phyloP scores from a whole-genome alignment of 2,113 vertebrate genomes.

The Gopherus flavomarginatus region DNA sequence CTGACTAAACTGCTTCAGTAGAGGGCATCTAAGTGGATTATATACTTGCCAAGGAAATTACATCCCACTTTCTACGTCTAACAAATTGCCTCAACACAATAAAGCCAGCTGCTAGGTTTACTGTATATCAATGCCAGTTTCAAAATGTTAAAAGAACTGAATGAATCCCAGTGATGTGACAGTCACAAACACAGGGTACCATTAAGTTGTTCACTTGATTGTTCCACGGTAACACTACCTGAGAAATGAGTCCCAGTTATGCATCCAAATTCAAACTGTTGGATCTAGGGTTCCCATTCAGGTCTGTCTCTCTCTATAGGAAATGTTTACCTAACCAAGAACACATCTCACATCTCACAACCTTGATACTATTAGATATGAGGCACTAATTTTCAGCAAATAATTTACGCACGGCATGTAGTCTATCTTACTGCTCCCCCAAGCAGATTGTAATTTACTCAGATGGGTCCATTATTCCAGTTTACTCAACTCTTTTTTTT shows the following conservation, averaged over 20 bases:
- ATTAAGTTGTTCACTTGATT: accelerated
- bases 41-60: not conserved
- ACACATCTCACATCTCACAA: not conserved
- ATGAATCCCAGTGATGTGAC: not conserved
- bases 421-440: not conserved
- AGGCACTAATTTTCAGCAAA: slow-evolving; percentile 27
- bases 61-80: not conserved
- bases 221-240: accelerated
- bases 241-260: not conserved
- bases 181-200: not conserved
- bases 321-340: not conserved
- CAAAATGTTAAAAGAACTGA: not conserved
- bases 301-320: not conserved
- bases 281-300: not conserved
- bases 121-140: not conserved
- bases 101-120: not conserved
- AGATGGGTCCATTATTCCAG: not conserved
- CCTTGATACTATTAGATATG: not conserved
- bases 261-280: not conserved
- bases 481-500: not conserved
- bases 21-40: not conserved
- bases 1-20: not conserved
- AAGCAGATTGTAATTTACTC: slow-evolving; percentile 11
- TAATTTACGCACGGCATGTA: not conserved
- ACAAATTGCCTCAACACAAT: not conserved